Conservation (phyloP, 2,113 vertebrate genomes). For the Petrocephalus microphthalmus region DNA sequence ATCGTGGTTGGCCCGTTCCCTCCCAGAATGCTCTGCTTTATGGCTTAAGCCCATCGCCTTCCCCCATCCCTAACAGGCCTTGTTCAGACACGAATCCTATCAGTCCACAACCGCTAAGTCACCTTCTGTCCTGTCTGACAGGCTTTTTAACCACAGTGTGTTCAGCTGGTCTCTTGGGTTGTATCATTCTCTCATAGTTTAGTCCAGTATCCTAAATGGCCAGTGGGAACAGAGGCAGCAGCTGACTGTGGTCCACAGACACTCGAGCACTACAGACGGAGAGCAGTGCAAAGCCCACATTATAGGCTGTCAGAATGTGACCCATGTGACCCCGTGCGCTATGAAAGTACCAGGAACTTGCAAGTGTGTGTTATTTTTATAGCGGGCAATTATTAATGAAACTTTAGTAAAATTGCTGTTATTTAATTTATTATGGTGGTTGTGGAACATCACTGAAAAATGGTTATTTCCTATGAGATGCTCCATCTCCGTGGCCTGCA, state of each 20-base stretch:
- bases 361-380: neutral
- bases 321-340: neutral
- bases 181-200: neutral
- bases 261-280: neutral
- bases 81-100: neutral
- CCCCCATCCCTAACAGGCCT: neutral
- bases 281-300: neutral
- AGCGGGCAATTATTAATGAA: too few species aligned
- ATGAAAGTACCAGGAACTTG: neutral
- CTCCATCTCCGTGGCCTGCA: too few species aligned
- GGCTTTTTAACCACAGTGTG: neutral
- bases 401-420: too few species aligned
- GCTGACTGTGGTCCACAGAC: neutral
- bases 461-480: too few species aligned
- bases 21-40: neutral
- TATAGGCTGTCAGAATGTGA: neutral
- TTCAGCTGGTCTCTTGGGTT: neutral
- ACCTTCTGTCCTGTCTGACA: neutral
- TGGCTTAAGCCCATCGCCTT: neutral
- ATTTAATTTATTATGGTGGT: too few species aligned
- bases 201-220: neutral
- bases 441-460: too few species aligned
- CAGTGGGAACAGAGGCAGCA: neutral
- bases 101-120: neutral
- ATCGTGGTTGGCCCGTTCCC: neutral